Evolutionary conservation across 1,140 invertebrate species (phyloP), one percentile per base, ranked within the genome.

Genomic region (Apis mellifera): DNA sequence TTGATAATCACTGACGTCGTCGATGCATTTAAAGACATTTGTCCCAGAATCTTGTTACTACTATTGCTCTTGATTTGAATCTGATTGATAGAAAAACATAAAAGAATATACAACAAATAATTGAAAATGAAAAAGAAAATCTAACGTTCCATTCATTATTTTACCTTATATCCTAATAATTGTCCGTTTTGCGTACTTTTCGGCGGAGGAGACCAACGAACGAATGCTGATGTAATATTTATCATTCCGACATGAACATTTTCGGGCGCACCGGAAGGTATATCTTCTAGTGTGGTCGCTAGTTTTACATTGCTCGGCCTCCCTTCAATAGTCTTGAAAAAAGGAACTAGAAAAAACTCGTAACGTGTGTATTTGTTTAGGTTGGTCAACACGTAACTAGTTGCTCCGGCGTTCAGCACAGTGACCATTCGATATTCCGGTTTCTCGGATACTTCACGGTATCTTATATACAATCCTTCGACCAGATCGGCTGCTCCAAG

Each of bases 401-500:
- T 96, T 2, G 96, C 95, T 2, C 95, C 95, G 62, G 96, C 95
- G 87, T 95, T 96, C 72, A 96, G 92, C 0, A 97, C 96, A 1
- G 96, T 97, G 11, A 96, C 94, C 92, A 97, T 96, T 86, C 96
- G 95, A 89, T 96, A 96, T 86, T 96, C 96, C 0, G 95, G 94
- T 93, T 95, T 71, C 17, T 95, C 95, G 68, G 96, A 96, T 70
- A 97, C 94, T 89, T 98, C 96, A 80, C 98, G 96, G 92, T 98
- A 99, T 82, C 98, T 96, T 68, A 99, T 97, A 91, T 99, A 98
- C 26, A 99, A 96, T 17, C 98, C 98, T 94, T 99, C 97, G 1
- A 99, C 95, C 87, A 95, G 93, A 81, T 95, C 94, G 9, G 94
- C 93, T 42, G 94, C 94, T 78, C 92, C 94, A 13, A 95, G 91